Base-by-base conservation (phyloP, 2,113 vertebrate genomes). In the Cephalopholis sonnerati region DNA sequence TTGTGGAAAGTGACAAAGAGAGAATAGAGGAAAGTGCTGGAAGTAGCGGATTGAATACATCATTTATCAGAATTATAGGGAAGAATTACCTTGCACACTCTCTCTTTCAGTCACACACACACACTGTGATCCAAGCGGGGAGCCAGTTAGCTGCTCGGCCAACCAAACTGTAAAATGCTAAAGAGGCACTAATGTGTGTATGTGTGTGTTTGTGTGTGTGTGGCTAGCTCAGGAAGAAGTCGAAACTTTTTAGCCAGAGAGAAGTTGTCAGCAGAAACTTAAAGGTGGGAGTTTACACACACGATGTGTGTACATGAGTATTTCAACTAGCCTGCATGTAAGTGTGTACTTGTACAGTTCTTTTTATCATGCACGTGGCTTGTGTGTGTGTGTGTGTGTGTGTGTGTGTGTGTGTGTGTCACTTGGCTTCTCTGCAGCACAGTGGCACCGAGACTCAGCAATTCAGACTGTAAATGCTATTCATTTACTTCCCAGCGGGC, bases 51-150 rank as follows among this genome's bases (percentile, higher is more conserved):
- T 62, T 73, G 63, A 81, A 74, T 29, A 72, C 64, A 83, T 71
- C 54, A 75, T 84, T 85, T 62, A 80, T 85, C 81, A 81, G 53
- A 65, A 83, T 90, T 84, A 84, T 13, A 66, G 64, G 59, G 13
- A 77, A 36, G 18, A 89, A 57, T 73, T 58, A 73, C n/a, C 22
- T 48, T 46, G 41, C 41, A 55, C 59, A 13, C 50, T 0, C 41
- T 64, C 18, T 39, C 15, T 44, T 63, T 58, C 59, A 55, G 15
- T 48, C n/a, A 18, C 32, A 27, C 20, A 61, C 22, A 24, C 17
- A 55, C 44, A 50, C n/a, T 36, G 53, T 12, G 59, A 77, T 54
- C 36, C 53, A 36, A 62, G 55, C 9, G 0, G 65, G 66, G 58
- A 59, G 59, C 22, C 59, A 57, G 55, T 67, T 64, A 54, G 46